phyloP scores from a whole-genome alignment of 2,797 vertebrate species.

The Hoplostethus atlanticus region DNA sequence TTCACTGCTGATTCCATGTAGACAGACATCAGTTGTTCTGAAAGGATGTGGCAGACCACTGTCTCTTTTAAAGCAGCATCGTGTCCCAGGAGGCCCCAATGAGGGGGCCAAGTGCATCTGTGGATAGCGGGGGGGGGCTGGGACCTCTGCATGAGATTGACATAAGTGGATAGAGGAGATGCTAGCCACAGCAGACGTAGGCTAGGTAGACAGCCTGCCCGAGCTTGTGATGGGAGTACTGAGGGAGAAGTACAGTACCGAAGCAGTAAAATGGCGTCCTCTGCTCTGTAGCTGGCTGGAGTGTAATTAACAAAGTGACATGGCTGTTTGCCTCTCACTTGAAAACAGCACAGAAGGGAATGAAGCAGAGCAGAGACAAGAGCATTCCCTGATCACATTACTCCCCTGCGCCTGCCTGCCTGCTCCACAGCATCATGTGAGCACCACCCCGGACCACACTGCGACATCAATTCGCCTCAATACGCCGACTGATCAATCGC shows the following conservation, averaged over 20 bases:
- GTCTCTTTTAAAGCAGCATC: conserved; percentile 31
- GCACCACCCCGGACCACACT: conserved; percentile 62
- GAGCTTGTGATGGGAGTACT: conserved; percentile 3
- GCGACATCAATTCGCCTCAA: conserved; percentile 70
- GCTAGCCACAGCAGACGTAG: conserved; percentile 24
- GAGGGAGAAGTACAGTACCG: background rate
- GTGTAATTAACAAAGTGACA: conserved; percentile 59
- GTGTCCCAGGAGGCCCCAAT: conserved; percentile 45
- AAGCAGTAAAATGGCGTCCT: conserved; percentile 37
- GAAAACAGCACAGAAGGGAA: conserved; percentile 35
- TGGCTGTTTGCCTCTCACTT: conserved; percentile 34
- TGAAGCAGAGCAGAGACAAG: conserved; percentile 13
- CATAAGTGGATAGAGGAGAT: conserved; percentile 55
- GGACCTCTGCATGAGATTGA: conserved; percentile 56
- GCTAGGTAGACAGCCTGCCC: background rate
- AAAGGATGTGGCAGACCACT: conserved; percentile 9
- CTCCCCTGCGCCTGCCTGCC: conserved; percentile 43
- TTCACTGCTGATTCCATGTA: conserved; percentile 27
- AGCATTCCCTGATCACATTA: conserved; percentile 74
- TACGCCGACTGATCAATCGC: conserved; percentile 73
- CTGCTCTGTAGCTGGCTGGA: conserved; percentile 13
- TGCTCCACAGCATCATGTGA: conserved; percentile 59
- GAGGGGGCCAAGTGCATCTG: conserved; percentile 67
- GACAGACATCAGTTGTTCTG: conserved; percentile 49
- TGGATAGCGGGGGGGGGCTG: conserved; percentile 52